Evolutionary conservation across 2,113 vertebrate species (phyloP), one percentile per base, ranked within the genome.

Genomic region (Cyphomyrus plagiostoma): DNA sequence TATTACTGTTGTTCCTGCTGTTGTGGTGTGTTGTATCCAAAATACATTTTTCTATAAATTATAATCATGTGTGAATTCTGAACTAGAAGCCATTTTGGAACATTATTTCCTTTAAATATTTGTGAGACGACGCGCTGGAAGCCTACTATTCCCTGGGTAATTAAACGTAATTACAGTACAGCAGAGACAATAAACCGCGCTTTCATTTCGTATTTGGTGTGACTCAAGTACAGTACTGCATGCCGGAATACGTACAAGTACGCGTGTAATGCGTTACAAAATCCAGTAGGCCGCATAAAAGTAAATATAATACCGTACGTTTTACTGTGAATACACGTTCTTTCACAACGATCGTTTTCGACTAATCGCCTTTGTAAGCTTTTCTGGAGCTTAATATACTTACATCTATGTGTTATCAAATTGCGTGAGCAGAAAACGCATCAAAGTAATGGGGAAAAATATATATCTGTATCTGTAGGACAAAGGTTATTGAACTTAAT

Each of bases 181-280:
- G 26, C 4, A 86, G 49, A 86, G 11, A 53, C 85, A 52, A 46
- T 86, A 46, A 46, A n/a, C 82, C 82, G 8, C 19, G 49, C 19
- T 50, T 53, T 21, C 13, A 56, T 19, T 87, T 56, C 30, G 26
- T 42, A 56, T 53, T 35, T 87, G 82, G 23, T 48, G 50, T 52
- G 50, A 87, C 85, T 23, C 48, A 30, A 53, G 13, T 53, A 53
- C 4, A 88, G 30, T 23, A 26, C 35, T 45, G 15, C 3, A 35
- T 8, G 58, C 19, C 19, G 1, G 35, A 88, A 88, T 66, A 62
- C 39, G 19, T 23, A 89, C 84, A 90, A 77, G 52, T 48, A 42
- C 90, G 58, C 94, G 94, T 95, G 92, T 91, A 94, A 93, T 92
- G 93, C 94, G 94, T 94, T 94, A 93, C 91, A 82, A 90, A 91